A percentile compares a stretch with the other conserved stretches of the same genome.
Evolutionary conservation across 2,888 invertebrate species (phyloP).

Genomic region (Hecatera dysodea): DNA sequence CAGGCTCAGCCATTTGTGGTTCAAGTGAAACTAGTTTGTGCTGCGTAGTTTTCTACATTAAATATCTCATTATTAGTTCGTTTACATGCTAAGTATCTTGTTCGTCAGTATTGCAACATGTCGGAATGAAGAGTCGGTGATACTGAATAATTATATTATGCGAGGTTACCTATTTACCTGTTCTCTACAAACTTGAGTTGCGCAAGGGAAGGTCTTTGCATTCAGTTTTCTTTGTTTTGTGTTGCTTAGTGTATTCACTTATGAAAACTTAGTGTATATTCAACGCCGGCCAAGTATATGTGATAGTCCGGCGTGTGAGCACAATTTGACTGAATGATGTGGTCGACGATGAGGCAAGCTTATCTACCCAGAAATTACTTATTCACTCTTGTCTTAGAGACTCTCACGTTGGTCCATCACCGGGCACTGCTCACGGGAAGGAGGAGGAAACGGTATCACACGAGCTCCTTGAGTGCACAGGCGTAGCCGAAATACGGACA

Average conservation of each 20-base stretch:
- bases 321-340: neutral
- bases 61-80: slow-evolving; percentile 47
- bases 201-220: slow-evolving; percentile 32
- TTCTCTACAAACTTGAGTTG: slow-evolving; percentile 25
- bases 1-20: slow-evolving; percentile 2
- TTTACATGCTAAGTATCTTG: slow-evolving; percentile 57
- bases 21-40: slow-evolving; percentile 45
- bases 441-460: too few species aligned
- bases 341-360: too few species aligned
- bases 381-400: too few species aligned
- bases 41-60: slow-evolving; percentile 31
- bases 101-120: slow-evolving; percentile 49
- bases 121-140: slow-evolving; percentile 43
- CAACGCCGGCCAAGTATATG: neutral
- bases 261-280: neutral
- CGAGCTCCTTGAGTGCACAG: too few species aligned
- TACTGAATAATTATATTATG: slow-evolving; percentile 48
- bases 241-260: neutral
- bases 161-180: slow-evolving; percentile 26
- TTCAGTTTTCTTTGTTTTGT: slow-evolving; percentile 23
- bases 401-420: too few species aligned
- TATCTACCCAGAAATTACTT: too few species aligned
- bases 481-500: too few species aligned
- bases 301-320: neutral
- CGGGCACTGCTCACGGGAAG: too few species aligned